Percentiles rank a stretch among this genome's conserved stretches.
Conservation (phyloP, 2,797 vertebrate genomes). For the Peromyscus melanophrys region DNA sequence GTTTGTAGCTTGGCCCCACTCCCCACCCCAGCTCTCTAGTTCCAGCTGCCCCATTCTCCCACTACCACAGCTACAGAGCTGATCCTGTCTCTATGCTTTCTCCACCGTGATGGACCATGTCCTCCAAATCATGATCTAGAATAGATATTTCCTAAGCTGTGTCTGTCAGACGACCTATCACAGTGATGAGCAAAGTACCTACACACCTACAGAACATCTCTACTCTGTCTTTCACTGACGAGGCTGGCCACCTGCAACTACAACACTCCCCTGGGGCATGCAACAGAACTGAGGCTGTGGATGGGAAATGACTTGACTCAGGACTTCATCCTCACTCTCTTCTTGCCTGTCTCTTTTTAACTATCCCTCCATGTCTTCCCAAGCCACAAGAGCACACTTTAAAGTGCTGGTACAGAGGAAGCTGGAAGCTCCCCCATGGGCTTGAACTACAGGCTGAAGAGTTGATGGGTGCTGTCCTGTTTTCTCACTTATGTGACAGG, state of each 20-base stretch:
- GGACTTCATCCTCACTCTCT: neutral
- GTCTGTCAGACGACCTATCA: neutral
- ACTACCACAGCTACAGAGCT: neutral
- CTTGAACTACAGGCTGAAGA: neutral
- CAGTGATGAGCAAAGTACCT: neutral
- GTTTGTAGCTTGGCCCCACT: neutral
- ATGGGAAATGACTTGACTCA: neutral
- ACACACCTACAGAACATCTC: too few species aligned
- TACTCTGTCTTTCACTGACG: neutral
- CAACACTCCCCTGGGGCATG: neutral
- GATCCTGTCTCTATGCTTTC: neutral
- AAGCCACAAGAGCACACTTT: neutral
- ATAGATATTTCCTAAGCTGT: neutral
- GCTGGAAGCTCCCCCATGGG: neutral
- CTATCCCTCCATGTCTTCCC: neutral
- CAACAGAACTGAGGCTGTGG: neutral
- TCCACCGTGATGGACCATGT: neutral
- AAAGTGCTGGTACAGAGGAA: neutral
- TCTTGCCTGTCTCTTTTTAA: neutral
- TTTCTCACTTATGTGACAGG: neutral
- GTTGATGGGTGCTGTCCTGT: rapidly evolving
- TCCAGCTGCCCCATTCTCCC: neutral
- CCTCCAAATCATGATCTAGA: neutral
- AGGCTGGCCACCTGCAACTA: neutral
- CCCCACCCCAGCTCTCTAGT: neutral